Conservation (phyloP, 2,797 vertebrate genomes). For the Gymnocypris eckloni region DNA sequence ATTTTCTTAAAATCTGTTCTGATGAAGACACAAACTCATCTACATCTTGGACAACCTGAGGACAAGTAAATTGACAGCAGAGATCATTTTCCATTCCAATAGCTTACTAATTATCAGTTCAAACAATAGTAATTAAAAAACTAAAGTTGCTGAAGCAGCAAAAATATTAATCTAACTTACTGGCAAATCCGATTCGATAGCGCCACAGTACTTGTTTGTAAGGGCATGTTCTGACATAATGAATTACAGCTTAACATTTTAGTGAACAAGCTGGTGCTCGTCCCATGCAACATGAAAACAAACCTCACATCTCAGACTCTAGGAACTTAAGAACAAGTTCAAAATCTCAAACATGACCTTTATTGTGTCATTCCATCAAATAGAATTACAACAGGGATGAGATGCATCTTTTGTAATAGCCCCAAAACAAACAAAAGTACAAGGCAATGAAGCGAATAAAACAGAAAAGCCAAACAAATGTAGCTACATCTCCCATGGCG, state of each 20-base stretch:
- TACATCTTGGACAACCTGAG: neutral
- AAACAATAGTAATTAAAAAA: neutral
- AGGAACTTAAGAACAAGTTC: neutral
- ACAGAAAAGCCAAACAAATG: conserved; percentile 22
- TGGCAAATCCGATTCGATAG: neutral
- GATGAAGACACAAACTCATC: neutral
- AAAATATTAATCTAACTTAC: neutral
- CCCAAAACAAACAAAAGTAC: conserved; percentile 26
- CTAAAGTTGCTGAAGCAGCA: neutral
- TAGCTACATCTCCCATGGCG: conserved; percentile 24
- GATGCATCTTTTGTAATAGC: conserved; percentile 22
- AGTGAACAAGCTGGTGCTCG: neutral
- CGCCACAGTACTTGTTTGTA: neutral
- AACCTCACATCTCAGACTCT: neutral
- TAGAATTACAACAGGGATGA: conserved; percentile 39
- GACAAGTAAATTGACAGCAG: neutral
- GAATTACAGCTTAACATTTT: neutral
- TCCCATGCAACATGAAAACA: neutral
- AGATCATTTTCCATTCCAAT: neutral
- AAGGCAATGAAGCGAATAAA: neutral
- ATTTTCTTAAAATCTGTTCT: neutral
- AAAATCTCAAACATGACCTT: conserved; percentile 42
- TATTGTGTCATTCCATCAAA: conserved; percentile 50
- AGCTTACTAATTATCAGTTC: neutral
- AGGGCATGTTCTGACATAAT: conserved; percentile 3